These are phyloP conservation scores for Monoplex corrugatus DNA, from an alignment of 2,888 invertebrate species.

Conservation along the genomic window DNA sequence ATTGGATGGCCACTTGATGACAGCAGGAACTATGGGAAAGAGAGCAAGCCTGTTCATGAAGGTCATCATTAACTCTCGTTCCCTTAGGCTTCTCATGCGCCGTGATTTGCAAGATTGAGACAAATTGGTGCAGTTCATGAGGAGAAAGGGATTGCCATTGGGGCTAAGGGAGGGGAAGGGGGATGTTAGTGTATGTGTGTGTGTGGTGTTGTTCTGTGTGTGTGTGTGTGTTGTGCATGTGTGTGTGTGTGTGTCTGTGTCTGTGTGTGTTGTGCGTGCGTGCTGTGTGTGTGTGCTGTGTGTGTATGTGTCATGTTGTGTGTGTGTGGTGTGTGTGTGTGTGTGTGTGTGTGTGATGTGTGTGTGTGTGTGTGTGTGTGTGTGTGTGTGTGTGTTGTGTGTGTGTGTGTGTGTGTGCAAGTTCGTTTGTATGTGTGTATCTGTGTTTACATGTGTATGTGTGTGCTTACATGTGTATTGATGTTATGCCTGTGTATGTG, in stretches of 20 bases:
- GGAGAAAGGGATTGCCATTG: no score
- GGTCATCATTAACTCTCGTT: no score
- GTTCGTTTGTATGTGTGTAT: background rate
- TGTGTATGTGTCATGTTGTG: background rate
- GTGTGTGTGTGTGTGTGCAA: background rate
- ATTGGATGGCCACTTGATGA: no score
- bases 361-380: background rate
- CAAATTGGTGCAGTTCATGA: no score
- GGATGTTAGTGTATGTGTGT: background rate
- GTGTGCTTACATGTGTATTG: no score
- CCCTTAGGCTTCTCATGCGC: no score
- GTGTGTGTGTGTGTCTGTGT: background rate
- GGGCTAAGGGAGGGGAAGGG: no score
- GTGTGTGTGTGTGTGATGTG: background rate
- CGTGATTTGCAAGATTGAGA: no score
- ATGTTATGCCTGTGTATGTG: no score
- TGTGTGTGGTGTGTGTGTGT: background rate
- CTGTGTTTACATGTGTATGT: background rate
- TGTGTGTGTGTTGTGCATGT: background rate
- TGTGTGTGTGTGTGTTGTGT: slow-evolving; percentile 1
- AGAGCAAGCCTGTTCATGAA: no score
- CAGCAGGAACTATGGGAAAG: no score
- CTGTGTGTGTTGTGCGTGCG: background rate
- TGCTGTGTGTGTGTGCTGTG: no score
- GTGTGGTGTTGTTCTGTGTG: background rate